These are phyloP conservation scores for Coracopsis vasa DNA, from an alignment of 2,113 vertebrate genomes.

Conservation along the genomic window DNA sequence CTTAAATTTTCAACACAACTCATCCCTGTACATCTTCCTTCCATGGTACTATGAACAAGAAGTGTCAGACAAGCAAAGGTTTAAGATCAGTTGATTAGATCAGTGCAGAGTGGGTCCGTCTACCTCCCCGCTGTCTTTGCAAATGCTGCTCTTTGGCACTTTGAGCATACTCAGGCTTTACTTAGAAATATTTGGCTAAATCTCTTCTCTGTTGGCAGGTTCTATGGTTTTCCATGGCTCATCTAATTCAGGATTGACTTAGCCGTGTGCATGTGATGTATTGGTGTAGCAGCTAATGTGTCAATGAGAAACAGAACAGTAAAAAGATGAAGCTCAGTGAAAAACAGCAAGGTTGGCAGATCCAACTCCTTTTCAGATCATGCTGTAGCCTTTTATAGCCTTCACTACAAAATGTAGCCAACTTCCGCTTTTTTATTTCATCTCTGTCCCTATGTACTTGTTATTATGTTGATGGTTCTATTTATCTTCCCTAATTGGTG, in stretches of 20 bases:
- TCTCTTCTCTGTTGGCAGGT: slow-evolving; percentile 1
- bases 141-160: slow-evolving; percentile 22
- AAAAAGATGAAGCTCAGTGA: slow-evolving; percentile 40
- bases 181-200: slow-evolving; percentile 44
- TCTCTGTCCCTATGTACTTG: slow-evolving; percentile 42
- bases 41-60: background rate
- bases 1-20: background rate
- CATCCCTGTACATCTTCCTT: background rate
- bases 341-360: slow-evolving; percentile 46
- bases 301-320: slow-evolving; percentile 58
- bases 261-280: slow-evolving; percentile 53
- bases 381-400: slow-evolving; percentile 53
- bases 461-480: background rate
- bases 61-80: background rate
- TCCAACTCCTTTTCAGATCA: slow-evolving; percentile 25
- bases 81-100: slow-evolving; percentile 36
- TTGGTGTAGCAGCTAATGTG: slow-evolving; percentile 52
- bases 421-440: slow-evolving; percentile 29
- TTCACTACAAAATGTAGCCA: slow-evolving; percentile 23
- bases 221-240: slow-evolving; percentile 53
- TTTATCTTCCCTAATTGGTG: slow-evolving; percentile 45
- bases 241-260: slow-evolving; percentile 67
- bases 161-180: slow-evolving; percentile 34
- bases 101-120: slow-evolving; percentile 9
- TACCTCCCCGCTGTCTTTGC: slow-evolving; percentile 3